These are phyloP conservation scores for Neodiprion fabricii DNA, from an alignment of 1,140 invertebrate species.

Conservation along the genomic window DNA sequence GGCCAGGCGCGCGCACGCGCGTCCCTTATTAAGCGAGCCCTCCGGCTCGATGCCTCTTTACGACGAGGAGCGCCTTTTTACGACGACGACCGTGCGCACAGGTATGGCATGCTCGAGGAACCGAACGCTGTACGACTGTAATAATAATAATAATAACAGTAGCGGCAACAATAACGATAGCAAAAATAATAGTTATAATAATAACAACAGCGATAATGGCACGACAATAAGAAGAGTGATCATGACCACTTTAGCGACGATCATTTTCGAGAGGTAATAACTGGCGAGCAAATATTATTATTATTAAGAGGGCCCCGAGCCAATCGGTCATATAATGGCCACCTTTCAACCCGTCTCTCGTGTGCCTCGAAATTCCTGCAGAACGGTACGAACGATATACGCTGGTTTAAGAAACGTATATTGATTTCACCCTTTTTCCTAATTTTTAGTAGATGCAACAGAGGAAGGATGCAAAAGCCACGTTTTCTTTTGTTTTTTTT, in stretches of 20 bases:
- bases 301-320: too few relatives aligned
- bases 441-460: too few relatives aligned
- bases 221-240: not conserved
- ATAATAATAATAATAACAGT: not conserved
- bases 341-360: too few relatives aligned
- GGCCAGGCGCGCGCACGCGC: conserved; percentile 44
- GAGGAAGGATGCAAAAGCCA: too few relatives aligned
- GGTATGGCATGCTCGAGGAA: not conserved
- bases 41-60: conserved; percentile 32
- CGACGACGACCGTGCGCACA: not conserved
- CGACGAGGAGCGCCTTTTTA: conserved; percentile 27
- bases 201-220: not conserved
- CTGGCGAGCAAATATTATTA: too few relatives aligned
- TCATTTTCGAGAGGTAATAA: not conserved
- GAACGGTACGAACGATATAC: too few relatives aligned
- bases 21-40: conserved; percentile 35
- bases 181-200: not conserved
- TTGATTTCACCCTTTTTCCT: too few relatives aligned
- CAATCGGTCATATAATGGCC: too few relatives aligned
- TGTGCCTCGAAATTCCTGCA: too few relatives aligned
- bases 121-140: not conserved
- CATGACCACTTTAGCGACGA: not conserved
- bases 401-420: too few relatives aligned
- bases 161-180: not conserved
- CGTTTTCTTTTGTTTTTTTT: too few relatives aligned